Percentiles rank a stretch among this genome's conserved stretches.
Conservation (phyloP, 2,888 invertebrate species). For the Mechanitis messenoides region DNA sequence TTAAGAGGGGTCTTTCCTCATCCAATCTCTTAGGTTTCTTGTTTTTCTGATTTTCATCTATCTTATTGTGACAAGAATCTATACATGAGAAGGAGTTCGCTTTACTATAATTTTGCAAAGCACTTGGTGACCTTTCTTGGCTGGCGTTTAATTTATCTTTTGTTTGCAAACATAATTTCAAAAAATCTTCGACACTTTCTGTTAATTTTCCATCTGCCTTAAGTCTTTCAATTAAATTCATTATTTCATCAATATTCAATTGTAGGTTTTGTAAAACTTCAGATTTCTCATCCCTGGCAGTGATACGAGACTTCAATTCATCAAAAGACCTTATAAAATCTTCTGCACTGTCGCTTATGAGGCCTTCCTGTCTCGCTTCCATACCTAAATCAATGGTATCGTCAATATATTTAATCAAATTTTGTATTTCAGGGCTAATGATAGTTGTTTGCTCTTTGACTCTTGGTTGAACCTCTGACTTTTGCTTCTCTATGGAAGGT, state of each 20-base stretch:
- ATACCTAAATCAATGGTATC: conserved; percentile 36
- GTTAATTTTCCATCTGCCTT: conserved; percentile 34
- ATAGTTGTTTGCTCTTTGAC: background rate
- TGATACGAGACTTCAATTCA: conserved; percentile 34
- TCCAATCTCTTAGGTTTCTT: background rate
- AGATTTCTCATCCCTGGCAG: conserved; percentile 16
- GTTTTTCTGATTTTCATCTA: background rate
- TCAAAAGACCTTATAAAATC: conserved; percentile 41
- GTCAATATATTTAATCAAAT: conserved; percentile 33
- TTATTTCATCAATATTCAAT: conserved; percentile 36
- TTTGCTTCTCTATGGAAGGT: background rate
- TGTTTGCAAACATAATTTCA: conserved; percentile 33
- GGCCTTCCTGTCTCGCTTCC: conserved; percentile 36
- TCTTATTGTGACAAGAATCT: conserved; percentile 14
- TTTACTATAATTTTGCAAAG: conserved; percentile 11
- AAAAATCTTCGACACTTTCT: conserved; percentile 36
- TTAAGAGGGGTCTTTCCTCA: conserved; percentile 15
- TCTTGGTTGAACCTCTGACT: conserved; percentile 31
- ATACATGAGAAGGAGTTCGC: conserved; percentile 5
- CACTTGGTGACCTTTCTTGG: conserved; percentile 12
- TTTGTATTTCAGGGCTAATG: conserved; percentile 25
- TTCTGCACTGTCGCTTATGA: conserved; percentile 37
- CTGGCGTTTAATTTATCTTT: conserved; percentile 33
- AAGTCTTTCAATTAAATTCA: conserved; percentile 35
- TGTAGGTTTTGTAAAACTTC: conserved; percentile 31